Evolutionary conservation across 2,113 vertebrate species (phyloP), one percentile per base, ranked within the genome.

Genomic region (Serinus canaria): DNA sequence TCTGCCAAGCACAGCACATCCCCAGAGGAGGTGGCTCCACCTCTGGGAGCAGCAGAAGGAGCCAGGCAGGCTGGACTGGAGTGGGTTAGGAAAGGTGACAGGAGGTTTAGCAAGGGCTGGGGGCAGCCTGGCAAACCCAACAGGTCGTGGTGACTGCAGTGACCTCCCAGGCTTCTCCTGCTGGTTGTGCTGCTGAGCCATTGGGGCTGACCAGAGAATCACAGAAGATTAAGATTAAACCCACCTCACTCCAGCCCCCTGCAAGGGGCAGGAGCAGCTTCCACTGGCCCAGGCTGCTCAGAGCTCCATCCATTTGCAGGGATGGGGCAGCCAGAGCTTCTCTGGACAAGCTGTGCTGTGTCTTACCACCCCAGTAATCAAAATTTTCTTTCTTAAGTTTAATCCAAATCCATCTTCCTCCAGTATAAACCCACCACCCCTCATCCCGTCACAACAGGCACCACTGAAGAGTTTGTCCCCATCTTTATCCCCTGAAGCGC

Each of bases 21-120:
- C 18, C 27, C 67, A 43, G 63, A 0, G 1, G 24, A 30, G 60
- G 43, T 1, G 24, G 8, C 20, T 20, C 5, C 4, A 70, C 50
- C 37, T 18, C 23, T 0, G 1, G 62, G 23, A 3, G 66, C 43
- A 10, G 7, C 25, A 2, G 56, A 15, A 62, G 52, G 31, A 44
- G 50, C 66, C 24, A 23, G 67, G 47, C 47, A 59, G 55, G 63
- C 33, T 24, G 25, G 19, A 4, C 15, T 5, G 60, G 30, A 10
- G 11, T 0, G 3, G 56, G 2, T n/a, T 1, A 8, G 41, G 30
- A 11, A 43, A 1, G 1, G 21, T 21, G 35, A 6, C 41, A 8
- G 66, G 30, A 28, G 58, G 44, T 69, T 30, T 1, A 59, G 66
- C 12, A 41, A 46, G 37, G 2, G 15, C 53, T 87, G 5, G 35